Conservation (phyloP, 2,888 invertebrate species). For the Dioctria rufipes region DNA sequence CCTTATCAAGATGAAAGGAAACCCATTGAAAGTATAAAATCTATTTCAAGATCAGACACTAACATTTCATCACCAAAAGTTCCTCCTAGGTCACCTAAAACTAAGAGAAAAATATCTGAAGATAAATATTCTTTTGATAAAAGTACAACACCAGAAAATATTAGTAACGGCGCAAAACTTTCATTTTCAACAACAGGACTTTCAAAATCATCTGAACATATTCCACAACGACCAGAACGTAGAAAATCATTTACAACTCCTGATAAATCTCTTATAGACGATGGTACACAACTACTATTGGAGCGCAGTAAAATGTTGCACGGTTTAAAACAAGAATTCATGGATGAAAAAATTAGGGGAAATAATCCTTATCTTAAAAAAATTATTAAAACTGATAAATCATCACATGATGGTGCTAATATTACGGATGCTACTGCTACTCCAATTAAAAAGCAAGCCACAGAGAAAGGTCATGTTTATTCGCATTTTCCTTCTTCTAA, state of each 20-base stretch:
- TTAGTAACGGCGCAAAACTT: neutral
- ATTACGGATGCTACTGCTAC: neutral
- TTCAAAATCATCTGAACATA: conserved; percentile 57
- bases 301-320: conserved; percentile 69
- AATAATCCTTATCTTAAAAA: conserved; percentile 70
- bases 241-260: conserved; percentile 55
- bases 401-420: conserved; percentile 41
- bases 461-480: neutral
- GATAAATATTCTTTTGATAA: neutral
- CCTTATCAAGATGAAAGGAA: neutral
- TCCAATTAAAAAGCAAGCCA: neutral
- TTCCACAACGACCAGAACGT: conserved; percentile 60
- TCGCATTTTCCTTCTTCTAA: conserved; percentile 40
- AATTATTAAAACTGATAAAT: conserved; percentile 64
- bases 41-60: conserved; percentile 28
- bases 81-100: conserved; percentile 43
- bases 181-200: neutral
- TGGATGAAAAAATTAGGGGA: conserved; percentile 69
- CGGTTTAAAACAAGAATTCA: conserved; percentile 69
- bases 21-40: neutral
- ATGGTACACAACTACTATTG: conserved; percentile 66
- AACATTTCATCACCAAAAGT: conserved; percentile 32
- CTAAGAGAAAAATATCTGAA: conserved; percentile 4
- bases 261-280: conserved; percentile 62
- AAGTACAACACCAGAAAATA: neutral